A percentile compares a stretch with the other conserved stretches of the same genome.
Evolutionary conservation across 1,140 invertebrate genomes (phyloP).

Genomic region (Formica selysi): DNA sequence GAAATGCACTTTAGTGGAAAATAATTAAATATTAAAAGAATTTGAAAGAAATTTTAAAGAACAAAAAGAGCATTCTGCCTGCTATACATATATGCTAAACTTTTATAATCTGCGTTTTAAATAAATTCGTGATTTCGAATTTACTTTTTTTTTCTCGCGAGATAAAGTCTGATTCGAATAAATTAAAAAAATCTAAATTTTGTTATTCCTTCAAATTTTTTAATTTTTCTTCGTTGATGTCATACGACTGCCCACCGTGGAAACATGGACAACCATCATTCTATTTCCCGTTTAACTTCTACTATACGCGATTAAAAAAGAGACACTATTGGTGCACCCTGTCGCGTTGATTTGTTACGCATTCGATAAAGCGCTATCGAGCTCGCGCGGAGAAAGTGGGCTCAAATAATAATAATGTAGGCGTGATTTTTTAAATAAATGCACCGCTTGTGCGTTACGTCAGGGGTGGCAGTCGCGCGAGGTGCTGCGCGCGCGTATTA

Average conservation of each 20-base stretch:
- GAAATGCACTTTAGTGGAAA: not conserved
- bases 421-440: conserved; percentile 36
- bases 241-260: not conserved
- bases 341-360: not conserved
- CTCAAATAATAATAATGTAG: conserved; percentile 47
- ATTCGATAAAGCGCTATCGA: conserved; percentile 1
- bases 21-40: not conserved
- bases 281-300: not conserved
- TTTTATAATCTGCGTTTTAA: not conserved
- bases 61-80: not conserved
- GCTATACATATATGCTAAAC: not conserved
- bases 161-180: not conserved
- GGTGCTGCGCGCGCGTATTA: not conserved
- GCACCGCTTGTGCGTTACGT: conserved; percentile 34
- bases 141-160: not conserved
- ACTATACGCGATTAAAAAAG: not conserved
- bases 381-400: conserved; percentile 35
- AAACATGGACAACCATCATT: too few relatives aligned
- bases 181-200: not conserved
- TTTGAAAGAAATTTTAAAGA: not conserved
- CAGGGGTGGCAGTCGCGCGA: conserved; percentile 36
- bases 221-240: not conserved
- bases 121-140: not conserved
- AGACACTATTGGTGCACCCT: not conserved
- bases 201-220: not conserved